Base-by-base conservation (phyloP, 2,797 vertebrate species). In the Sebastolobus altivelis region DNA sequence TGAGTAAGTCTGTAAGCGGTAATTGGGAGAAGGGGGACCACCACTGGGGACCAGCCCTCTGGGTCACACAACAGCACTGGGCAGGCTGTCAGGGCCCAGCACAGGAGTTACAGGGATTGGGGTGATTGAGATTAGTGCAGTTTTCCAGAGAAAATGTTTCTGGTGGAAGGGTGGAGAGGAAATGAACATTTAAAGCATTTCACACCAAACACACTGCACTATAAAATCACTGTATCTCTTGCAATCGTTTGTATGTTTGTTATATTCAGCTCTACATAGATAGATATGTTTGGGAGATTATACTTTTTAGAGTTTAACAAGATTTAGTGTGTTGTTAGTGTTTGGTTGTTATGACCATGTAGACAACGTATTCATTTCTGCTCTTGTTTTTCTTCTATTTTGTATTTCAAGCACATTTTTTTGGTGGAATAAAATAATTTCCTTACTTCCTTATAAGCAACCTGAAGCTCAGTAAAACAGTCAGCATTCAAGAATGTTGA, bases 11-110 rank as follows among this genome's bases (percentile, higher is more conserved):
- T 92, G 89, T 94, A 90, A 92, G 92, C 61, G 59, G 90, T 95
- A 95, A 95, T 94, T 95, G 93, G 85, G 72, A 87, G 84, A 83
- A 79, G 81, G 92, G 81, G 89, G 88, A 90, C 90, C 90, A 87
- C 90, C 87, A 81, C 89, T 65, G 81, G 86, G 88, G 90, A 89
- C 73, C 60, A 77, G 86, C 88, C 92, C 92, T 87, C 56, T 65
- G 88, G 93, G 91, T 92, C 91, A 89, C 79, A 55, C 83, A 75
- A 76, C 90, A 88, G 84, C 79, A 87, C 89, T 87, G 89, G 84
- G 79, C 77, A 87, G 84, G 72, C 90, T 88, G 88, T 84, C 71
- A 77, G 67, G 77, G 79, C 68, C 84, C 70, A 62, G 74, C 73
- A 77, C 61, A 62, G 63, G 72, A 80, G 74, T 71, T 73, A 82